Evolutionary conservation across 2,888 invertebrate genomes (phyloP), one percentile per base, ranked within the genome.

Genomic region (Synergus umbraculus): DNA sequence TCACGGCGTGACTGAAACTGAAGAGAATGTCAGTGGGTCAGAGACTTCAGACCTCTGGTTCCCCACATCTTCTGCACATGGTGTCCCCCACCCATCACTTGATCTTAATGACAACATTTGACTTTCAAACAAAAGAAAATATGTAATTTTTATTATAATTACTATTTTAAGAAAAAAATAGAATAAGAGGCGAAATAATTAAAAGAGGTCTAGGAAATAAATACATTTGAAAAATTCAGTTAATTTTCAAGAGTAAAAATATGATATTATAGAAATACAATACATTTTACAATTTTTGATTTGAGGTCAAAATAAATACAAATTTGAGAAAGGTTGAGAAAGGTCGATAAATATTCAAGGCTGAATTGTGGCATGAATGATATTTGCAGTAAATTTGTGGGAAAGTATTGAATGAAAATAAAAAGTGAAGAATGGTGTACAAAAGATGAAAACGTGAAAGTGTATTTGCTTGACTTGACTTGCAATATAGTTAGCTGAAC

Each of bases 21-120:
- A 90, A 85, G 90, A 90, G 90, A 91, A 91, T 90, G 91, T 90
- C 88, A 90, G 89, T 91, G 89, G 91, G 91, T 91, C 91, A 91
- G 87, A 87, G 83, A 88, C 88, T 88, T 85, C 81, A 82, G 85
- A 86, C 84, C 84, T 83, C 76, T 82, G 81, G 86, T 84, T 86
- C 88, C 88, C 88, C 89, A 88, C 90, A 85, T 88, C 87, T 87
- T 87, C 79, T 79, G 73, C 73, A 73, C 54, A 73, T 73, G 54
- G 49, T 73, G 37, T 54, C 73, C 49, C 73, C 73, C 73, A 73
- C 54, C 73, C 22, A 54, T 37, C 54, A 54, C 49, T n/a, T 73
- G 49, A 73, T 37, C 37, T 15, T 54, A 29, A 29, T 29, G 37
- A 69, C 15, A 69, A n/a, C 29, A 69, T 29, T 15, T 29, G 69